Evolutionary conservation across 2,888 invertebrate genomes (phyloP), one percentile per base, ranked within the genome.

Genomic region (Hipparchia semele): DNA sequence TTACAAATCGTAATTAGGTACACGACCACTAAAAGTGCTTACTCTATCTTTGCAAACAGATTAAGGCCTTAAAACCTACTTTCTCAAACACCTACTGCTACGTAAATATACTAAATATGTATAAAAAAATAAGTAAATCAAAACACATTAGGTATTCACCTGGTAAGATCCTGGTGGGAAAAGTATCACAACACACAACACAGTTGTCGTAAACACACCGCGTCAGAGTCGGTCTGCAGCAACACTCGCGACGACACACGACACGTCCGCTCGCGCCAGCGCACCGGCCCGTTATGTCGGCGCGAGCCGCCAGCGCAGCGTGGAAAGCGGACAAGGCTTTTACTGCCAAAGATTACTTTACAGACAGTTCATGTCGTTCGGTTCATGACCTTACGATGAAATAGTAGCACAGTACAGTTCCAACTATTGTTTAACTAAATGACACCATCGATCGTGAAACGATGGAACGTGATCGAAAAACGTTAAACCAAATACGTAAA

Each of bases 281-380:
- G 72, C 72, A 77, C 85, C 85, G 86, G 82, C 83, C 91, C 92
- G 91, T 91, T 90, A 90, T 91, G 91, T 83, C 78, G 68, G 73
- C 83, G 64, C 13, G 2, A 39, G 39, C 39, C 61, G 81, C 84
- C 76, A 70, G 73, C 82, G 82, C 83, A 81, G 78, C 81, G 83
- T 85, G 84, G 88, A 90, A 87, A 90, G 89, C 90, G 83, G 85
- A 64, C 70, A 53, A 70, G 62, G 70, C 12, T 79, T 83, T 83
- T 49, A 49, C 82, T 80, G 81, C 74, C 86, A 88, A 81, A 90
- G 85, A 85, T 71, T 82, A 74, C 8, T 12, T n/a, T 8, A 51
- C 77, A 46, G 59, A 67, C 58, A 39, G 13, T 10, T n/a, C 13
- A 51, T 23, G 5, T 12, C 8, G 53, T 4, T 46, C 12, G 33